Percentiles rank a stretch among this genome's conserved stretches.
These are phyloP conservation scores for Tillus elongatus DNA, from an alignment of 2,888 invertebrate species.

Conservation along the genomic window DNA sequence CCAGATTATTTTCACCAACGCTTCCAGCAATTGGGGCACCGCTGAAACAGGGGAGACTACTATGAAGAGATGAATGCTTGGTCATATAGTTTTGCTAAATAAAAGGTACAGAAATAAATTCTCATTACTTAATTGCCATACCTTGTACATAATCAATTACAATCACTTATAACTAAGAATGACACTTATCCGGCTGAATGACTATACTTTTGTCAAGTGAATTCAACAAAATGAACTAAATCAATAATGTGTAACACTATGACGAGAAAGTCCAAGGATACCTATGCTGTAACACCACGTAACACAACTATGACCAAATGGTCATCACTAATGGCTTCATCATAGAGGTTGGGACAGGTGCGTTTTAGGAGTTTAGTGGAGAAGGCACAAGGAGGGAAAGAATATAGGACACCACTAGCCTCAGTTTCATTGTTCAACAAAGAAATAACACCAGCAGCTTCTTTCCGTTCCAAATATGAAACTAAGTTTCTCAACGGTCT, in stretches of 20 bases:
- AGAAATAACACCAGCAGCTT: constrained; percentile 96
- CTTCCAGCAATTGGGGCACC: too few species aligned
- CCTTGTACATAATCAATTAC: too few species aligned
- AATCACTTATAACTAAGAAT: too few species aligned
- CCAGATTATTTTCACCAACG: too few species aligned
- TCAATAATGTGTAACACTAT: constrained; percentile 4
- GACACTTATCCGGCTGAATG: too few species aligned
- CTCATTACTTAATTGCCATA: too few species aligned
- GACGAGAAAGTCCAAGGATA: constrained; percentile 6
- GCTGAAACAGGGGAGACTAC: too few species aligned
- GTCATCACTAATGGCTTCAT: constrained; percentile 86
- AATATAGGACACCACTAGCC: constrained; percentile 90
- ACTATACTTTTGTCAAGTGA: constrained; percentile 7
- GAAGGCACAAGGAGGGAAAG: constrained; percentile 95
- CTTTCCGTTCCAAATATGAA: constrained; percentile 94
- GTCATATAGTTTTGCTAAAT: too few species aligned
- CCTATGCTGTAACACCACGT: constrained; percentile 74
- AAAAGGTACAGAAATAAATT: too few species aligned
- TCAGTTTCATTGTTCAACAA: constrained; percentile 82
- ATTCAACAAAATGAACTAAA: constrained; percentile 11
- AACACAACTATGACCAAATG: constrained; percentile 92
- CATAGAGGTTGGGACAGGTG: constrained; percentile 82
- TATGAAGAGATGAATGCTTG: too few species aligned
- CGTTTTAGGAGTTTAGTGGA: constrained; percentile 86
- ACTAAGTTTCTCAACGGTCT: constrained; percentile 89